Evolutionary conservation across 2,888 invertebrate genomes (phyloP).

Genomic region (Pandemis cinnamomeana): DNA sequence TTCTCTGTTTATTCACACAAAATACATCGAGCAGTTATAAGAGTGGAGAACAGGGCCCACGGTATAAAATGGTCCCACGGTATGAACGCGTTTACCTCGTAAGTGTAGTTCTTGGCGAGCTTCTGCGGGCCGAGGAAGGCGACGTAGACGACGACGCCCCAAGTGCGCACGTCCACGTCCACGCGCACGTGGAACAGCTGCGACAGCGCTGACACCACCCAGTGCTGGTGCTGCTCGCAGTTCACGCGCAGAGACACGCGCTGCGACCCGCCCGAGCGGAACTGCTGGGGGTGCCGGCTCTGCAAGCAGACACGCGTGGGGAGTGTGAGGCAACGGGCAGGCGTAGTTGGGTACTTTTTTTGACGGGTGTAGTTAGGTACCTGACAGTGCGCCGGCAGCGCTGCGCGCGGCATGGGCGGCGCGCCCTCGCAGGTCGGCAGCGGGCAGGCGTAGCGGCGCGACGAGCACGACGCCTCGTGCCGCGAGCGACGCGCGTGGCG

Average conservation of each 20-base stretch:
- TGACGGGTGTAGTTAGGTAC: neutral
- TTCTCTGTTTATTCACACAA: too few species aligned
- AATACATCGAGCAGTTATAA: too few species aligned
- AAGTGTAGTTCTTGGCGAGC: conserved; percentile 64
- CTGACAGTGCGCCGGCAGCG: conserved; percentile 53
- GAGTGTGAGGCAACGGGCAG: too few species aligned
- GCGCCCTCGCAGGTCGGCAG: conserved; percentile 66
- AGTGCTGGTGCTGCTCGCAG: conserved; percentile 67
- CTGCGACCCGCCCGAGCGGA: conserved; percentile 65
- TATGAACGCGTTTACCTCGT: conserved; percentile 58
- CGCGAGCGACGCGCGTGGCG: conserved; percentile 70
- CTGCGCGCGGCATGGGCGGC: conserved; percentile 55
- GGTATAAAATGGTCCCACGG: too few species aligned
- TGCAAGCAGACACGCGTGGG: conserved; percentile 44
- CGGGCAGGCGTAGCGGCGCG: conserved; percentile 79
- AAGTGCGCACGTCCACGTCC: conserved; percentile 67
- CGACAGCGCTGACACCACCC: conserved; percentile 65
- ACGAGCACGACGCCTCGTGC: conserved; percentile 78
- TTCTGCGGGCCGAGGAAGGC: conserved; percentile 76
- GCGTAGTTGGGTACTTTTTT: neutral
- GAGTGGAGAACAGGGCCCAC: too few species aligned
- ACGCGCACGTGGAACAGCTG: conserved; percentile 72
- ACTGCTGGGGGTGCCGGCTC: conserved; percentile 65
- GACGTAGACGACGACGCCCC: conserved; percentile 70
- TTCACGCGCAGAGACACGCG: conserved; percentile 68